Evolutionary conservation across 2,113 vertebrate species (phyloP).

Genomic region (Guaruba guarouba): DNA sequence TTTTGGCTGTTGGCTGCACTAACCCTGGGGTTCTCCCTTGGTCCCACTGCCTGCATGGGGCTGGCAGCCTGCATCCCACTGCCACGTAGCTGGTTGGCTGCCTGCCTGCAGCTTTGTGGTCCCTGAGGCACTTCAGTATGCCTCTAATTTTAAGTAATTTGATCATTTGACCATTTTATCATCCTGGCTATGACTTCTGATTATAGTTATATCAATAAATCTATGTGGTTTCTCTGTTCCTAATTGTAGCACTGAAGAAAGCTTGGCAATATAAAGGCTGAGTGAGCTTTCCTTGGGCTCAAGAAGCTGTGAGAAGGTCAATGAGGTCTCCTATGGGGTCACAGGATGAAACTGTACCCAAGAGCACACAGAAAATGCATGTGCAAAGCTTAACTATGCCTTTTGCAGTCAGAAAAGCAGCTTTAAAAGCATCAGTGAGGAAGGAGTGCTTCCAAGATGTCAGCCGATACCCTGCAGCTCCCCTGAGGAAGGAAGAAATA

Average conservation of each 20-base stretch:
- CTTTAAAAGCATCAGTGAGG: background rate
- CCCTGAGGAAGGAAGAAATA: background rate
- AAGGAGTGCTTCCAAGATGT: background rate
- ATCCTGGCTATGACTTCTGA: constrained; percentile 44
- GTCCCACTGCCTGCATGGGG: background rate
- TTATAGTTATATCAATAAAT: constrained; percentile 58
- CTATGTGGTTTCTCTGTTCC: constrained; percentile 27
- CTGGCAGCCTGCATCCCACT: background rate
- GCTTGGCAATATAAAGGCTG: constrained; percentile 18
- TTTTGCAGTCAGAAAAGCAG: background rate
- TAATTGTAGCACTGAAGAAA: background rate
- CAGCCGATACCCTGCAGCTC: background rate
- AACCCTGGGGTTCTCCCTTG: background rate
- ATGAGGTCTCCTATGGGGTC: background rate
- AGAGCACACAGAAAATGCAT: background rate
- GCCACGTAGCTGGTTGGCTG: fast-evolving
- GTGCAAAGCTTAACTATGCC: background rate
- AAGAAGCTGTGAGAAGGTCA: background rate
- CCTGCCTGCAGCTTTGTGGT: background rate
- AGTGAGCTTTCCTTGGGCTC: background rate
- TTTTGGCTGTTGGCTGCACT: background rate
- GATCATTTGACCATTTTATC: constrained; percentile 37
- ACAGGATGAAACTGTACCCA: background rate
- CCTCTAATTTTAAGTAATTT: constrained; percentile 58
- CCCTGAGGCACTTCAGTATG: background rate